phyloP scores from a whole-genome alignment of 1,140 invertebrate species.

The Zaprionus capensis region DNA sequence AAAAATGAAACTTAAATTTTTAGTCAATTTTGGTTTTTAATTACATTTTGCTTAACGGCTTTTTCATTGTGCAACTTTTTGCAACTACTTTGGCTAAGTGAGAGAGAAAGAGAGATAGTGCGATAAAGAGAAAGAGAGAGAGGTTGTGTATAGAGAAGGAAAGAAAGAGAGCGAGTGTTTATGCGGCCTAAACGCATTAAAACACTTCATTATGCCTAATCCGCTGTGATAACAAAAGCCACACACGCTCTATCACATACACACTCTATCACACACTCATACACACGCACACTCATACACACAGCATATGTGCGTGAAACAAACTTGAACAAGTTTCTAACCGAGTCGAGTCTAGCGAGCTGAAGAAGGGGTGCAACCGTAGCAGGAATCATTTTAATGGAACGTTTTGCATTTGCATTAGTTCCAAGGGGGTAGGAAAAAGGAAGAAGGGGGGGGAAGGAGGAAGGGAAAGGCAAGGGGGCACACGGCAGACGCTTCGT shows the following conservation, averaged over 20 bases:
- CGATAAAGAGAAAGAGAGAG: not conserved
- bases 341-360: slow-evolving; percentile 14
- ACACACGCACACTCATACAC: not conserved
- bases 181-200: slow-evolving; percentile 76
- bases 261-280: not conserved
- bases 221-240: slow-evolving; percentile 80
- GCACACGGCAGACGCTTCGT: slow-evolving; percentile 18
- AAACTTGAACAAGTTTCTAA: slow-evolving; percentile 81
- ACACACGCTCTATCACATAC: slow-evolving; percentile 57
- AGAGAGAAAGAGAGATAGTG: not conserved
- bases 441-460: not conserved
- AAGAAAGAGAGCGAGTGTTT: slow-evolving; percentile 40
- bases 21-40: slow-evolving; percentile 60
- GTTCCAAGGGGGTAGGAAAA: not conserved
- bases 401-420: slow-evolving; percentile 59
- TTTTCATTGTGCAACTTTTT: slow-evolving; percentile 45
- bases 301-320: slow-evolving; percentile 69
- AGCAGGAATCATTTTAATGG: slow-evolving; percentile 68
- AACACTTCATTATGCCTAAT: slow-evolving; percentile 81
- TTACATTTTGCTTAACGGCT: slow-evolving; percentile 48
- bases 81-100: slow-evolving; percentile 22
- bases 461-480: not conserved
- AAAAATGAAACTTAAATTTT: not conserved
- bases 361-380: slow-evolving; percentile 50
- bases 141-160: not conserved